Conservation (phyloP, 2,797 vertebrate genomes). For the Mus spretus region DNA sequence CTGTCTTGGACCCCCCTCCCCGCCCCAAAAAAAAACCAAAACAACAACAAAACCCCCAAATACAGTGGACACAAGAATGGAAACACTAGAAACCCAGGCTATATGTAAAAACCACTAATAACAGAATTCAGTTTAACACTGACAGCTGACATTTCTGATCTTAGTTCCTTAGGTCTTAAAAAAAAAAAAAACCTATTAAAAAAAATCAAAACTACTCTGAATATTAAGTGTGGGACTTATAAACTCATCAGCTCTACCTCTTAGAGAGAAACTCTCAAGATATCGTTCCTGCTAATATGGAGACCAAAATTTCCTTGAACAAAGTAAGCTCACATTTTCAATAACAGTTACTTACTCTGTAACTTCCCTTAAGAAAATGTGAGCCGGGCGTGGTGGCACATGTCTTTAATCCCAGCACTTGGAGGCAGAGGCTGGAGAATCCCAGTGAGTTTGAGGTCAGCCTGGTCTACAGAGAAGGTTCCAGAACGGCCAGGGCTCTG, state of each 20-base stretch:
- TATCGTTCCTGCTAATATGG: not conserved
- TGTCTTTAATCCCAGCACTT: not conserved
- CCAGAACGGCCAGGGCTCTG: not conserved
- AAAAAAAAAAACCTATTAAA: not conserved
- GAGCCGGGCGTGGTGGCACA: too few relatives aligned
- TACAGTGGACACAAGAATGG: not conserved
- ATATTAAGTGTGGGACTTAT: not conserved
- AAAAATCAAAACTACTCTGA: not conserved
- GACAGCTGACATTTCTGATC: too few relatives aligned
- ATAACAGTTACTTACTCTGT: too few relatives aligned
- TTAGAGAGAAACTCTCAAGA: not conserved
- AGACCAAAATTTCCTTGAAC: not conserved
- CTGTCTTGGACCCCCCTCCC: too few relatives aligned
- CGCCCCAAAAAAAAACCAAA: too few relatives aligned
- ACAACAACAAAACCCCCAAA: not conserved
- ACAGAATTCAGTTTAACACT: not conserved
- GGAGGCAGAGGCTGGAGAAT: not conserved
- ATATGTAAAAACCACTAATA: not conserved
- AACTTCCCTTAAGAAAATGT: too few relatives aligned
- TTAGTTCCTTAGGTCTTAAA: not conserved
- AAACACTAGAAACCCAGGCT: too few relatives aligned
- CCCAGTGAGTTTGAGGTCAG: not conserved
- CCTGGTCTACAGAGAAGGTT: not conserved
- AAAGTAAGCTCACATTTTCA: not conserved
- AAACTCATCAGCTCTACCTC: not conserved